These are phyloP conservation scores for Mormyrus proboscirostris DNA, from an alignment of 2,797 vertebrate species.

Conservation along the genomic window DNA sequence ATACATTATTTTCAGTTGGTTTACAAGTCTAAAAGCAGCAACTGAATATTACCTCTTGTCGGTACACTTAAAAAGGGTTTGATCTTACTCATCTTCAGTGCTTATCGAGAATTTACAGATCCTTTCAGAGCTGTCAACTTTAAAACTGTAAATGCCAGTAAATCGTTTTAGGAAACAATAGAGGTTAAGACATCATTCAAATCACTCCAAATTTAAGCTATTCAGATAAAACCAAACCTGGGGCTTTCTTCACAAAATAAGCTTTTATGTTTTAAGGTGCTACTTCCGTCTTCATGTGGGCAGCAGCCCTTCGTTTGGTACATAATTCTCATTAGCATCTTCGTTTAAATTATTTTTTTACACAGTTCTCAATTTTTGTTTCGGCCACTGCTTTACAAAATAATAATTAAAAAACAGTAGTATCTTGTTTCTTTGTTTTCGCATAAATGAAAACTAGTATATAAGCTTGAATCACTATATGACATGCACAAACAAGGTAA, in stretches of 20 bases:
- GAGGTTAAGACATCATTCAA: slow-evolving; percentile 51
- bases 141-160: slow-evolving; percentile 48
- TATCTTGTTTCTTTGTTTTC: slow-evolving; percentile 10
- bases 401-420: slow-evolving; percentile 55
- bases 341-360: slow-evolving; percentile 68
- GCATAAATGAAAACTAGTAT: slow-evolving; percentile 86
- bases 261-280: slow-evolving; percentile 71
- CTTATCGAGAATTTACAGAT: slow-evolving; percentile 36
- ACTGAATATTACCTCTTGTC: slow-evolving; percentile 44
- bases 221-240: slow-evolving; percentile 56
- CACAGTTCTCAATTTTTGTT: slow-evolving; percentile 46
- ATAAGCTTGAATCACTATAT: slow-evolving; percentile 89
- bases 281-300: slow-evolving; percentile 81
- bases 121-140: slow-evolving; percentile 56
- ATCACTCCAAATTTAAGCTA: slow-evolving; percentile 56
- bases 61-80: slow-evolving; percentile 38
- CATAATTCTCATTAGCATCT: slow-evolving; percentile 74
- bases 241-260: slow-evolving; percentile 60
- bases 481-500: slow-evolving; percentile 80
- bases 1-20: slow-evolving; percentile 68
- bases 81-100: slow-evolving; percentile 37
- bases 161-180: slow-evolving; percentile 39
- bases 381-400: slow-evolving; percentile 40
- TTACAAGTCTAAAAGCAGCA: slow-evolving; percentile 63
- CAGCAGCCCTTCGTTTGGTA: slow-evolving; percentile 70